phyloP scores from a whole-genome alignment of 2,888 invertebrate genomes.

The Phania funesta region DNA sequence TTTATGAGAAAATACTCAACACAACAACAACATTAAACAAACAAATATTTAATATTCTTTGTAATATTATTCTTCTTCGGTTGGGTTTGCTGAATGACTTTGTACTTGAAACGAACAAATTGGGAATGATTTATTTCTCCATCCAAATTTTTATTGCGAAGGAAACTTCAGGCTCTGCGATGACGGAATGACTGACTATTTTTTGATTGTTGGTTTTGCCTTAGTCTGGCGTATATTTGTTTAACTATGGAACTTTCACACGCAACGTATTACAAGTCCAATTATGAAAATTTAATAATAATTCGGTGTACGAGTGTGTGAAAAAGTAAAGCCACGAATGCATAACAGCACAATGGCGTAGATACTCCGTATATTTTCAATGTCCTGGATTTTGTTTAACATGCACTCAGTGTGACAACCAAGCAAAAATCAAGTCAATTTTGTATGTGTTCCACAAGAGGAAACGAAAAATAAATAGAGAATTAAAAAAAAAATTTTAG shows the following conservation, averaged over 20 bases:
- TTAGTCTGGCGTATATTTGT: conserved; percentile 46
- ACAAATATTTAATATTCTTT: conserved; percentile 32
- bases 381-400: conserved; percentile 5
- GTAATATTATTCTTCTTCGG: conserved; percentile 29
- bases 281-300: conserved; percentile 62
- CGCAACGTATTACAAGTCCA: conserved; percentile 61
- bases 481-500: conserved; percentile 9
- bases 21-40: conserved; percentile 6
- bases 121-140: background rate
- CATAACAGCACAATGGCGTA: background rate
- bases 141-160: background rate
- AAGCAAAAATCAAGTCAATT: conserved; percentile 20
- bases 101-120: background rate
- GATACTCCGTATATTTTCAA: background rate
- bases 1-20: conserved; percentile 42
- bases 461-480: conserved; percentile 4
- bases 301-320: background rate
- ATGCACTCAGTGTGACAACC: background rate
- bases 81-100: conserved; percentile 18
- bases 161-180: background rate
- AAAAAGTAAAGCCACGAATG: background rate
- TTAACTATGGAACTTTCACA: conserved; percentile 55
- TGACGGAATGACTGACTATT: conserved; percentile 11
- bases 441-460: conserved; percentile 17
- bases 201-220: background rate